Evolutionary conservation across 2,113 vertebrate species (phyloP).

Genomic region (Labrus mixtus): DNA sequence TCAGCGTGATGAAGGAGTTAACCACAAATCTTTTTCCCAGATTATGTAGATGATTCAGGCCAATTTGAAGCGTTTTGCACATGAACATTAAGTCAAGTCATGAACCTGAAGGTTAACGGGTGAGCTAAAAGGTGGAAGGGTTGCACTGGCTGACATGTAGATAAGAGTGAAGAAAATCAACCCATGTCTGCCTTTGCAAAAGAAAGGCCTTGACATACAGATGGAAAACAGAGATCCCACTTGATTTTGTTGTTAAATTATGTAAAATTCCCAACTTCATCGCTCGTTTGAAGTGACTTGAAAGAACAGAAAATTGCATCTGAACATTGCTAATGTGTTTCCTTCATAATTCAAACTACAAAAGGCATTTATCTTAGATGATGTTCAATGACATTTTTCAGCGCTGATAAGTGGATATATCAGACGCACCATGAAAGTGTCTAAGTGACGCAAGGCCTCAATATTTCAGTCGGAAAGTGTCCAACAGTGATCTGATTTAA

Average conservation of each 20-base stretch:
- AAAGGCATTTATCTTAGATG: conserved; percentile 55
- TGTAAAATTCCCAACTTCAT: conserved; percentile 69
- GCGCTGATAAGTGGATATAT: conserved; percentile 73
- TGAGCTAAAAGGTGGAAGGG: conserved; percentile 11
- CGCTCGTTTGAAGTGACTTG: conserved; percentile 72
- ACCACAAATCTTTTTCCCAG: conserved; percentile 64
- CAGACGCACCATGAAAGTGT: conserved; percentile 61
- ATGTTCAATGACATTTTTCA: conserved; percentile 61
- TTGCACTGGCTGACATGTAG: not conserved
- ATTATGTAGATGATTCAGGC: conserved; percentile 54
- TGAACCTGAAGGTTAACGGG: not conserved
- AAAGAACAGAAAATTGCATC: conserved; percentile 70
- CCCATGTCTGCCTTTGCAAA: conserved; percentile 31
- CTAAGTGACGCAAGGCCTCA: conserved; percentile 68
- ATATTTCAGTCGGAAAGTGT: conserved; percentile 73
- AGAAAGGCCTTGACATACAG: conserved; percentile 25
- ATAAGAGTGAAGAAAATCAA: conserved; percentile 1
- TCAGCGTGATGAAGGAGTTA: conserved; percentile 59
- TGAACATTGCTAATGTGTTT: conserved; percentile 68
- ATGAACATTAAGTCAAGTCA: not conserved
- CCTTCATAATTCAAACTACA: conserved; percentile 62
- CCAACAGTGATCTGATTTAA: conserved; percentile 50
- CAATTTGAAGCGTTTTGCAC: conserved; percentile 44
- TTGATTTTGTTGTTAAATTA: conserved; percentile 71
- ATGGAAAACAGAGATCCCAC: conserved; percentile 59